A percentile compares a stretch with the other conserved stretches of the same genome.
phyloP scores from a whole-genome alignment of 2,888 invertebrate species.

The Torymus aiolomorphi region DNA sequence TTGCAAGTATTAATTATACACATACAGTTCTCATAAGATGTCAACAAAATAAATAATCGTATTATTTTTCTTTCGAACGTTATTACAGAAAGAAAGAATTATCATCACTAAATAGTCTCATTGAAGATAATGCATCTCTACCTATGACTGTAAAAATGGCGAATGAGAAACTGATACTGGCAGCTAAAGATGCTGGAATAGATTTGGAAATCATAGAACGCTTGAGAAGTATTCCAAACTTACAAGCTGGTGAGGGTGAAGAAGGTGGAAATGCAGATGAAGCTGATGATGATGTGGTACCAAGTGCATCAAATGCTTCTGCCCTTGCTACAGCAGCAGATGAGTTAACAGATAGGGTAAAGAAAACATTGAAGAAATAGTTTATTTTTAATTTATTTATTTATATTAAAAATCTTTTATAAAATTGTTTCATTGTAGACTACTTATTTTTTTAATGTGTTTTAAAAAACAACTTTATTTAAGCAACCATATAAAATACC shows the following conservation, averaged over 20 bases:
- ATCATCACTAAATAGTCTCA: conserved; percentile 17
- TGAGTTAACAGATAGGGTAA: conserved; percentile 12
- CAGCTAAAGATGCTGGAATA: conserved; percentile 50
- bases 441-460: neutral
- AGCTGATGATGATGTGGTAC: neutral
- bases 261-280: conserved; percentile 7
- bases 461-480: conserved; percentile 26
- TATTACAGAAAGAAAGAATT: conserved; percentile 38
- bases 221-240: neutral
- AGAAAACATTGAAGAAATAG: neutral
- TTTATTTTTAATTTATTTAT: conserved; percentile 27
- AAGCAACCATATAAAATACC: conserved; percentile 26
- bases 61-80: neutral
- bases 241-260: neutral
- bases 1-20: conserved; percentile 57
- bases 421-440: neutral
- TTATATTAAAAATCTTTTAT: conserved; percentile 10
- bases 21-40: neutral
- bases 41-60: neutral
- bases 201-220: conserved; percentile 27
- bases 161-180: conserved; percentile 43
- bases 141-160: conserved; percentile 32
- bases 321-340: conserved; percentile 29
- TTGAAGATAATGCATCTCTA: conserved; percentile 43
- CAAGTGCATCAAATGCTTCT: neutral